phyloP scores from a whole-genome alignment of 2,113 vertebrate genomes.

The Lycocorax pyrrhopterus region DNA sequence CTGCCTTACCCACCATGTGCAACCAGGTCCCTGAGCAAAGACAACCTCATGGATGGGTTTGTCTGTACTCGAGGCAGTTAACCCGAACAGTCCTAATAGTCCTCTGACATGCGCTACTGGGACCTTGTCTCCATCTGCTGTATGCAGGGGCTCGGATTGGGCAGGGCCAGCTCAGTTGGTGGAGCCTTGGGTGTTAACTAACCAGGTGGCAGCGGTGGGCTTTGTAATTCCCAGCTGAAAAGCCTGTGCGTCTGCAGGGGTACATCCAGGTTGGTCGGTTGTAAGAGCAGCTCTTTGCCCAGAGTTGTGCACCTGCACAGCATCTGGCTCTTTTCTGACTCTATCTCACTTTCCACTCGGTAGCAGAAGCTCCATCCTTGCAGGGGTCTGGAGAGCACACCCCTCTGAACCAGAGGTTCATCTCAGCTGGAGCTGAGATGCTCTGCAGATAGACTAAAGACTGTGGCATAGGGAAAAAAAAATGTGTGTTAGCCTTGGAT shows the following conservation, averaged over 20 bases:
- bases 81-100: no score
- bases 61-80: no score
- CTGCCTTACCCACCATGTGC: no score
- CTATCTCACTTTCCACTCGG: accelerated
- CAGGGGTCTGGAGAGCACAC: neutral
- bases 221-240: neutral
- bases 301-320: neutral
- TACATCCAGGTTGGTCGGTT: accelerated
- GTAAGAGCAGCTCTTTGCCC: neutral
- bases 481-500: neutral
- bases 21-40: no score
- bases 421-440: neutral
- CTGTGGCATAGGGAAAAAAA: neutral
- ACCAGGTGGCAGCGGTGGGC: neutral
- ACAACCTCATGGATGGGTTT: no score
- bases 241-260: neutral
- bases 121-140: no score
- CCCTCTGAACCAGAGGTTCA: neutral
- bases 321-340: neutral
- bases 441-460: neutral
- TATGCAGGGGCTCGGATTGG: no score
- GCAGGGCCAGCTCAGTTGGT: no score
- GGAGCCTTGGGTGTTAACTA: no score
- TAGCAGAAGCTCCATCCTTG: neutral
- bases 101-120: no score